Evolutionary conservation across 1,140 invertebrate genomes (phyloP).

Genomic region (Teleogryllus occipitalis): DNA sequence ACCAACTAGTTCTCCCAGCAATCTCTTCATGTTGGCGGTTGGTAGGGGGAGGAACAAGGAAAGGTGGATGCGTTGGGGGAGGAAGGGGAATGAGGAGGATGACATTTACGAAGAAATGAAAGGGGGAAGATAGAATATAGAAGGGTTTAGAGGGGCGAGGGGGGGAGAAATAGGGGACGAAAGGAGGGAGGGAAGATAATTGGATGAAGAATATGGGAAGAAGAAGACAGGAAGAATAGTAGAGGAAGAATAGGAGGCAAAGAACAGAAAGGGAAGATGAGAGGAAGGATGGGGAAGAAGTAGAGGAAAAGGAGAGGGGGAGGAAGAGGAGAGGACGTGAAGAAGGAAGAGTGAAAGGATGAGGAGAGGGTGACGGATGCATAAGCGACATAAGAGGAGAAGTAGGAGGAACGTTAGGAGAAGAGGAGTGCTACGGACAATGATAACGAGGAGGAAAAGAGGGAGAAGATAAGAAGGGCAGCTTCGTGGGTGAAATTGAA

Average conservation of each 20-base stretch:
- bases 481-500: no score
- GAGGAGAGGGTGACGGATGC: not conserved
- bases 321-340: no score
- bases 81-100: not conserved
- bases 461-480: not conserved
- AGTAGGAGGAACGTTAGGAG: not conserved
- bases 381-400: not conserved
- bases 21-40: no score
- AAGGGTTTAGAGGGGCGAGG: not conserved
- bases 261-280: not conserved
- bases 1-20: no score
- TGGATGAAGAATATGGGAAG: not conserved
- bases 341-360: no score
- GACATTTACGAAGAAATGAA: not conserved
- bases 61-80: not conserved
- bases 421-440: not conserved
- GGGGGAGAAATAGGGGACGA: not conserved
- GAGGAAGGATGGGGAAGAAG: not conserved
- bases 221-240: not conserved
- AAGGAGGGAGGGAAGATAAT: not conserved
- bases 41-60: no score
- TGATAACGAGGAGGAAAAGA: not conserved
- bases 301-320: no score
- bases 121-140: not conserved
- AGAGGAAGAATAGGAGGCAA: not conserved